Base-by-base conservation (phyloP, 2,888 invertebrate genomes). In the Hypercompe scribonia region DNA sequence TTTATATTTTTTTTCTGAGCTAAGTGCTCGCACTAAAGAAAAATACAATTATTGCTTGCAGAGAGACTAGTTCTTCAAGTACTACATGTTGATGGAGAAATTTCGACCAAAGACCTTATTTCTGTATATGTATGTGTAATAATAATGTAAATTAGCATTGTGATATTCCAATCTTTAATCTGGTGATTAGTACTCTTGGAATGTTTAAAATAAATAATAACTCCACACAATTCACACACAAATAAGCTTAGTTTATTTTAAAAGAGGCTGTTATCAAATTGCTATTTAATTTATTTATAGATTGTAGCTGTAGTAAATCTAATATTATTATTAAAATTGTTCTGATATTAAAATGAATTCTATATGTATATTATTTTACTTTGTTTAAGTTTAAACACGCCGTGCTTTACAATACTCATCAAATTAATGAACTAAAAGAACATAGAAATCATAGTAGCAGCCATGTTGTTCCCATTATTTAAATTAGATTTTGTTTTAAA, bases 1-100 rank as follows among this genome's bases (percentile, higher is more conserved):
- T 72, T 66, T 50, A 65, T 67, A 67, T 78, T 71, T 69, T 70
- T 70, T 68, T 63, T 33, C 68, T 33, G 24, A 58, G 54, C 65
- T 65, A 36, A 71, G 58, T 28, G 28, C n/a, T 68, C 54, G 54
- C 50, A 42, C 46, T 46, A 42, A 42, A 42, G 63, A 70, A 63
- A 70, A 63, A 70, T 33, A 24, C 63, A 42, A 63, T 46, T n/a
- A 64, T 46, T 70, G 63, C 42, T 15, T 33, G 33, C n/a, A 24
- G 64, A 24, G n/a, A 34, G 10, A 24, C 36, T 65, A 34, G 34
- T 50, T 33, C n/a, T 54, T 24, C 24, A n/a, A 68, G 8, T 34
- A 34, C 46, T 54, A 68, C 34, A 24, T 50, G 34, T 8, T 54
- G 15, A 46, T 66, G 21, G 31, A 5, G 61, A 31, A 18, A 15